phyloP scores from a whole-genome alignment of 1,140 invertebrate genomes.

The Formica exsecta region DNA sequence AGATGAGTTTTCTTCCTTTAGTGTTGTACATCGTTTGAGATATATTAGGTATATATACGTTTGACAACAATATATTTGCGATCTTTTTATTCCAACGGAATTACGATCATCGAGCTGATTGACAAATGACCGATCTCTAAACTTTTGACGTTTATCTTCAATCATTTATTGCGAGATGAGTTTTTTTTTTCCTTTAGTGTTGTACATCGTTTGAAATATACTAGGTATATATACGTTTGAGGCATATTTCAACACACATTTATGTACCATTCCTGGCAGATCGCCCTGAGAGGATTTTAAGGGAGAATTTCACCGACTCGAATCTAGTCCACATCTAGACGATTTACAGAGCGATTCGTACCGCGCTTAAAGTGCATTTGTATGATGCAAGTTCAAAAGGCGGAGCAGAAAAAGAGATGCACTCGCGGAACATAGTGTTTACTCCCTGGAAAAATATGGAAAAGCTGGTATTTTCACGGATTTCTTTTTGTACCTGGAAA shows the following conservation, averaged over 20 bases:
- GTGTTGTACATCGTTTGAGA: background rate
- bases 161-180: background rate
- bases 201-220: background rate
- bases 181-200: background rate
- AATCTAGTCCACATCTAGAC: background rate
- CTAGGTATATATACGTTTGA: background rate
- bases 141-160: background rate
- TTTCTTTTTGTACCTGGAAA: no score
- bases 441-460: no score
- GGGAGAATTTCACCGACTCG: slow-evolving; percentile 18
- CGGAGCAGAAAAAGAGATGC: background rate
- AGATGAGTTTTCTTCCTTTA: background rate
- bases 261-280: background rate
- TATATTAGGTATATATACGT: background rate
- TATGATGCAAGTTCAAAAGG: background rate
- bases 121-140: background rate
- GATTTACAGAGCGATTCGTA: slow-evolving; percentile 27
- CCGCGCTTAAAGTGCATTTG: background rate
- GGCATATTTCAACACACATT: background rate
- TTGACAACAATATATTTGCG: background rate
- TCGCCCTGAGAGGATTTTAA: background rate
- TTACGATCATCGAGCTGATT: background rate
- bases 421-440: no score
- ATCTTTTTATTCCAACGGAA: background rate
- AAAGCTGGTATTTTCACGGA: no score